Base-by-base conservation (phyloP, 2,888 invertebrate genomes). In the Acanthopleura granulata region DNA sequence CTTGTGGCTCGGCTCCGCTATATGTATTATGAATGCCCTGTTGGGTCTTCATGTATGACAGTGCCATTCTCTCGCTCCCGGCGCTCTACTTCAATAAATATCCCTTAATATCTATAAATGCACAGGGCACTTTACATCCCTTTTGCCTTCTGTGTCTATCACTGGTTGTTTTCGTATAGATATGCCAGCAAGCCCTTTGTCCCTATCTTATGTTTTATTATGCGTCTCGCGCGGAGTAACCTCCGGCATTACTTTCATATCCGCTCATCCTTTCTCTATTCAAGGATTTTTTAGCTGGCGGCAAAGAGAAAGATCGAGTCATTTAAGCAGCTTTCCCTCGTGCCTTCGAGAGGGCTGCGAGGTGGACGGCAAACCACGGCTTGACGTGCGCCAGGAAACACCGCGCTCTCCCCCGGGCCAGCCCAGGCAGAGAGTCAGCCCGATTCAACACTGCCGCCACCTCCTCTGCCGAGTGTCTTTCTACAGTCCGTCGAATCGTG, bases 201-300 rank as follows among this genome's bases (percentile, higher is more conserved):
- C 57, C n/a, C 3, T 18, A 22, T 57, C 57, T 57, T 57, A 57
- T 57, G 57, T 57, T 57, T 57, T 57, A 57, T 57, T 57, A 57
- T 57, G 57, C 22, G 22, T 18, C 57, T 40, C 40, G 3, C n/a
- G 22, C 57, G 3, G 57, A 9, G 18, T 57, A 57, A 22, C 57
- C 57, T 22, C 57, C 57, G 57, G 57, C 22, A 18, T 22, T 57
- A 57, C 57, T 57, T 57, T 57, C 57, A 57, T 57, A 57, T 57
- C 57, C 57, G 57, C 57, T 57, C 57, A 57, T 57, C 57, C 57
- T 57, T 57, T 57, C 57, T 57, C 57, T 57, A n/a, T 57, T 57
- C 57, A 57, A 57, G 57, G 57, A 12, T n/a, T 18, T 57, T 57
- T 57, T 57, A 57, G 57, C 57, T 57, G 18, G 22, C 3, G 57